phyloP scores from a whole-genome alignment of 2,113 vertebrate genomes.

The Gnathonemus longibarbis region DNA sequence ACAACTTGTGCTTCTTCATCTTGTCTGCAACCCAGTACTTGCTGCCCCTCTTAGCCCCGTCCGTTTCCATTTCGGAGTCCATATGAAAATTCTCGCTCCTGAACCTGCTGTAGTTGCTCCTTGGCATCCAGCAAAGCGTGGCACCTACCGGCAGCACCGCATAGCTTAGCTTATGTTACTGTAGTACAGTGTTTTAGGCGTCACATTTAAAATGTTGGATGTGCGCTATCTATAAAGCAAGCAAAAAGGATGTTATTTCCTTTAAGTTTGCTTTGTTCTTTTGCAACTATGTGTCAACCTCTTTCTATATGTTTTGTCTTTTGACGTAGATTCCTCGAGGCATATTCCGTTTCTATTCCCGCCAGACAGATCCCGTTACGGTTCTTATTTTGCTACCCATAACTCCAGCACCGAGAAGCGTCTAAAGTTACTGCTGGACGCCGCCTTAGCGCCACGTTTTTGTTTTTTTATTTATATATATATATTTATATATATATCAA shows the following conservation, averaged over 20 bases:
- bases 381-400: background rate
- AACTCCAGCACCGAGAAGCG: background rate
- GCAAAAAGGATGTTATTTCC: background rate
- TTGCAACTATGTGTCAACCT: background rate
- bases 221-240: background rate
- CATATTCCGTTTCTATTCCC: background rate
- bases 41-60: too few species aligned
- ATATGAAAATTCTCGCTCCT: background rate
- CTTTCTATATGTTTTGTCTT: background rate
- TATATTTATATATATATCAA: background rate
- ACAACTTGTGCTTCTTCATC: background rate
- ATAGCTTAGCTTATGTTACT: background rate
- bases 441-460: background rate
- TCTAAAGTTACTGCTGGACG: background rate
- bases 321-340: background rate
- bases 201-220: background rate
- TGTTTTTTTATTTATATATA: background rate
- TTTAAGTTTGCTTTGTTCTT: background rate
- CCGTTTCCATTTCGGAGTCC: too few species aligned
- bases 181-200: background rate
- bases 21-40: too few species aligned
- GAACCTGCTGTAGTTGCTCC: background rate
- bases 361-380: background rate
- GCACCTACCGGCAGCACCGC: background rate
- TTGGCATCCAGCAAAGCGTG: background rate